Percentiles rank a stretch among this genome's conserved stretches.
Evolutionary conservation across 2,888 invertebrate genomes (phyloP).

Genomic region (Pachydiplax longipennis): DNA sequence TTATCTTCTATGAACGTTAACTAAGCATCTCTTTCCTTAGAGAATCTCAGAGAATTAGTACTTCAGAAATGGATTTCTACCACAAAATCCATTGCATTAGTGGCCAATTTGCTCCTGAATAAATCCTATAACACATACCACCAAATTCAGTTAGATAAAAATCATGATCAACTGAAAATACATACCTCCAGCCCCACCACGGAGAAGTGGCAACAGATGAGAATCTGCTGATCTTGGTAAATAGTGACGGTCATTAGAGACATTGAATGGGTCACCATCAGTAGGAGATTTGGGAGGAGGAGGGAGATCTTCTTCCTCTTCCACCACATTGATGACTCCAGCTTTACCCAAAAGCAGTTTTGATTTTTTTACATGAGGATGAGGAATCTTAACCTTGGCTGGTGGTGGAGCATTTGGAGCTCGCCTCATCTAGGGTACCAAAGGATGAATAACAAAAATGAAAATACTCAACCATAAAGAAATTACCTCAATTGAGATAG

Average conservation of each 20-base stretch:
- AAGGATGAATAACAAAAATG: neutral
- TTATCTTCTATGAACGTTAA: too few relatives aligned
- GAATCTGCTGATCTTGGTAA: slow-evolving; percentile 84
- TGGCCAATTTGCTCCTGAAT: too few relatives aligned
- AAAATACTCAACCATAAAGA: neutral
- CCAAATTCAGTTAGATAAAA: neutral
- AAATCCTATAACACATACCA: neutral
- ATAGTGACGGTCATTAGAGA: slow-evolving; percentile 91
- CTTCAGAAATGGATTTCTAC: too few relatives aligned
- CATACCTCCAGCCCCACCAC: slow-evolving; percentile 10
- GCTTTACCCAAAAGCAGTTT: slow-evolving; percentile 93
- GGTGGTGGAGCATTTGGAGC: slow-evolving; percentile 15
- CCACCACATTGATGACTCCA: slow-evolving; percentile 93
- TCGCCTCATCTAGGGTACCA: neutral
- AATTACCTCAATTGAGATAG: neutral
- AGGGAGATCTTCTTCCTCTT: slow-evolving; percentile 85
- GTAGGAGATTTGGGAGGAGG: slow-evolving; percentile 85
- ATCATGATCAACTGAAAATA: neutral
- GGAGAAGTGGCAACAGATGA: slow-evolving; percentile 58
- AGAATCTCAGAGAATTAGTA: too few relatives aligned
- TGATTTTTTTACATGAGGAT: slow-evolving; percentile 92
- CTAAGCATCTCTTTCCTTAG: too few relatives aligned
- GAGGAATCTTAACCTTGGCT: slow-evolving; percentile 84
- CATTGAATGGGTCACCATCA: slow-evolving; percentile 95
- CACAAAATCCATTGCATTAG: too few relatives aligned